Base-by-base conservation (phyloP, 2,888 invertebrate species). In the Eilema depressum region DNA sequence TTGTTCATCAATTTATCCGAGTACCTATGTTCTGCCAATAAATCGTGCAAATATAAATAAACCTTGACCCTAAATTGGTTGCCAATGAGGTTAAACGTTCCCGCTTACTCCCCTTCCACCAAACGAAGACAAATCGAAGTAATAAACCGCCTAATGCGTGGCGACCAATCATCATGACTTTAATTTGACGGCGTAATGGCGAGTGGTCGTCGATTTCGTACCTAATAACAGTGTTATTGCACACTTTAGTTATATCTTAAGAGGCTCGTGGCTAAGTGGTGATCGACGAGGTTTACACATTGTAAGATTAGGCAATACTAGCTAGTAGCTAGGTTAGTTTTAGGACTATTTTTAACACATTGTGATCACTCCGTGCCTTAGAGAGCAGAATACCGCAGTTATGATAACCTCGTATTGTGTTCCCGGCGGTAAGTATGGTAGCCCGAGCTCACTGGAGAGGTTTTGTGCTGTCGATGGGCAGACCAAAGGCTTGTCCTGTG, bases 91-190 rank as follows among this genome's bases (percentile, higher is more conserved):
- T n/a, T 62, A 26, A 41, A 60, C 62, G 25, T 63, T 23, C 33
- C 56, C 53, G 17, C 14, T 61, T 61, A 23, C 26, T 30, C 28
- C 25, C 53, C 33, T 69, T 62, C 47, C 37, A 8, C 8, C 20
- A 28, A n/a, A 17, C 61, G 56, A 69, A 71, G 37, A 80, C 75
- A 76, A 80, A 80, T 79, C 73, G 67, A 69, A 71, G 68, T 62
- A 80, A 78, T 80, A 69, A 72, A 71, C 17, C 33, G 23, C 5
- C 60, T 69, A 69, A 63, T 59, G 59, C 59, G 59, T 57, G 30
- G 37, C 75, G 63, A 73, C 69, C 71, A 78, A 80, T 78, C 73
- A 75, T 70, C 64, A 63, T 73, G 71, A 79, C 68, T 77, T 66
- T 70, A 72, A 78, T 78, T 76, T 14, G 59, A 25, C 57, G 37